Evolutionary conservation across 2,797 vertebrate species (phyloP).

Genomic region (Bothrops alternatus): DNA sequence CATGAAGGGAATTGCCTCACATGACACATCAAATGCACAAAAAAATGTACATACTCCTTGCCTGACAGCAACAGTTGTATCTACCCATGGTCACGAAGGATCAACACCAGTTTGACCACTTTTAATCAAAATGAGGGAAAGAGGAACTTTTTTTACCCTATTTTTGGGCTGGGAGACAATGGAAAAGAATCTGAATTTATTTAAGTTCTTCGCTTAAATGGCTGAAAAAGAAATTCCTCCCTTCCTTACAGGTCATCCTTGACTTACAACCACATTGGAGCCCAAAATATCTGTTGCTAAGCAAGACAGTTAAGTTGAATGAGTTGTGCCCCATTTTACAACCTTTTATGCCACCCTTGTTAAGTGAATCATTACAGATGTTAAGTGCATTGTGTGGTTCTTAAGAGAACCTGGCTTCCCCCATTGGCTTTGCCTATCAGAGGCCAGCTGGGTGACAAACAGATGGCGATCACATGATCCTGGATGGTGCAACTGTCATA

Average conservation of each 20-base stretch:
- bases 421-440: background rate
- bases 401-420: background rate
- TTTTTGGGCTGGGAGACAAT: background rate
- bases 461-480: background rate
- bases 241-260: background rate
- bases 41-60: background rate
- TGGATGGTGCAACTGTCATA: background rate
- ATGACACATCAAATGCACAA: too few relatives aligned
- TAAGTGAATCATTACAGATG: background rate
- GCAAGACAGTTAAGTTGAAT: background rate
- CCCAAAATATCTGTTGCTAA: background rate
- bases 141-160: background rate
- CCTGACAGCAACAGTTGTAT: background rate
- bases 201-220: background rate
- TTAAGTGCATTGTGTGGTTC: background rate
- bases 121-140: background rate
- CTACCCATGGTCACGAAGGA: background rate
- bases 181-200: background rate
- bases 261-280: background rate
- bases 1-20: too few relatives aligned
- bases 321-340: background rate
- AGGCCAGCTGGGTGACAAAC: background rate
- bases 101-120: background rate
- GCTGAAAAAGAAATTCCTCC: background rate
- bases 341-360: background rate